Evolutionary conservation across 2,797 vertebrate genomes (phyloP).

Genomic region (Limosa lapponica): DNA sequence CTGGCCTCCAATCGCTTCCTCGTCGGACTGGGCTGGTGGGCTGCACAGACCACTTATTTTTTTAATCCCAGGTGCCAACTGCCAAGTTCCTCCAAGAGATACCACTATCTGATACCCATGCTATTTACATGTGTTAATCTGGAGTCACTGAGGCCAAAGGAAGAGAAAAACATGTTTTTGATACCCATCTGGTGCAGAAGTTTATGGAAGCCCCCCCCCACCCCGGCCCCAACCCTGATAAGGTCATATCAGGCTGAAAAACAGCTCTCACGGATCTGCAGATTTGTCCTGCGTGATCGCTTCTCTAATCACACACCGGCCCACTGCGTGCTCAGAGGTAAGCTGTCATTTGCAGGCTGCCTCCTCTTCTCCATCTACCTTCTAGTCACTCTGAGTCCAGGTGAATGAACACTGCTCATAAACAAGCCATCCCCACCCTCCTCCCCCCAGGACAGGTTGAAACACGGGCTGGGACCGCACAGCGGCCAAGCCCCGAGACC

Average conservation of each 20-base stretch:
- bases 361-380: background rate
- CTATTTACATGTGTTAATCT: background rate
- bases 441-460: slow-evolving; percentile 35
- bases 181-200: background rate
- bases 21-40: background rate
- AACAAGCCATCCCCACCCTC: slow-evolving; percentile 18
- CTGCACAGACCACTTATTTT: background rate
- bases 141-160: background rate
- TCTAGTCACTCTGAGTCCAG: background rate
- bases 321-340: background rate
- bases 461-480: background rate
- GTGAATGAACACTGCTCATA: background rate
- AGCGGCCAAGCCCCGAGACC: background rate
- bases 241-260: slow-evolving; percentile 13
- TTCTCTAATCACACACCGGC: background rate
- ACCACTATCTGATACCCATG: background rate
- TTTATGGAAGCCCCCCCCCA: background rate
- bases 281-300: slow-evolving; percentile 1
- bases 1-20: fast-evolving
- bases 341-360: background rate
- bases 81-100: background rate
- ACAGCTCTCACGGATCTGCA: background rate
- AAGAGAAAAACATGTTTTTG: background rate
- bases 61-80: background rate
- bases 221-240: background rate